Percentiles rank a stretch among this genome's conserved stretches.
phyloP scores from a whole-genome alignment of 2,797 vertebrate genomes.

The Erpetoichthys calabaricus region DNA sequence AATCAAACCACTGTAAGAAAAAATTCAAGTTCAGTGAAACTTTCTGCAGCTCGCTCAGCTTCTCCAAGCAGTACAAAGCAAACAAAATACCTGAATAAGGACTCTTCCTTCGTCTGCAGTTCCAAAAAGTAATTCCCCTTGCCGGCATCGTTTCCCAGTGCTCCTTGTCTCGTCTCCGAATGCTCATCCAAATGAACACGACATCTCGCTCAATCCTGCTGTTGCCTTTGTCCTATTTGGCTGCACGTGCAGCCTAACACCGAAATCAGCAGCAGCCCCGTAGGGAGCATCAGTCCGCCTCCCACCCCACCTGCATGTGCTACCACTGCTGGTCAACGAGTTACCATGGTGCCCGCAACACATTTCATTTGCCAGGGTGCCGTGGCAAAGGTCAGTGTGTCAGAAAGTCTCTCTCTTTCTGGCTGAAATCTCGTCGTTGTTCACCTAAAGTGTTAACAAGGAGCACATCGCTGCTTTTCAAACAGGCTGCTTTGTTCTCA shows the following conservation, averaged over 20 bases:
- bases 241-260: constrained; percentile 20
- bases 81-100: constrained; percentile 20
- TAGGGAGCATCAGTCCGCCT: constrained; percentile 12
- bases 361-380: constrained; percentile 25
- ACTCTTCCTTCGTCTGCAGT: constrained; percentile 18
- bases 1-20: too few species aligned
- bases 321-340: constrained; percentile 18
- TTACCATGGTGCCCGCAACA: constrained; percentile 36
- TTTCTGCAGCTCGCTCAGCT: too few species aligned
- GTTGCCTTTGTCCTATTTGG: constrained; percentile 23
- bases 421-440: too few species aligned
- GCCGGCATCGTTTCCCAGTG: constrained; percentile 14
- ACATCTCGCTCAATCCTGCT: constrained; percentile 7
- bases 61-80: too few species aligned
- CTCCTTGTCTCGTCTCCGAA: constrained; percentile 1
- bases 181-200: constrained; percentile 11
- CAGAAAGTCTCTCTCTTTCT: too few species aligned
- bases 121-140: constrained; percentile 26
- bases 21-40: too few species aligned
- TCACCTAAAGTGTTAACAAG: too few species aligned
- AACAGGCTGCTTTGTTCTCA: too few species aligned
- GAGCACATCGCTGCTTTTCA: too few species aligned
- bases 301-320: not conserved
- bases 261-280: constrained; percentile 17
- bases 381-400: constrained; percentile 10